phyloP scores from a whole-genome alignment of 2,113 vertebrate genomes.

The Drymodes brunneopygia region DNA sequence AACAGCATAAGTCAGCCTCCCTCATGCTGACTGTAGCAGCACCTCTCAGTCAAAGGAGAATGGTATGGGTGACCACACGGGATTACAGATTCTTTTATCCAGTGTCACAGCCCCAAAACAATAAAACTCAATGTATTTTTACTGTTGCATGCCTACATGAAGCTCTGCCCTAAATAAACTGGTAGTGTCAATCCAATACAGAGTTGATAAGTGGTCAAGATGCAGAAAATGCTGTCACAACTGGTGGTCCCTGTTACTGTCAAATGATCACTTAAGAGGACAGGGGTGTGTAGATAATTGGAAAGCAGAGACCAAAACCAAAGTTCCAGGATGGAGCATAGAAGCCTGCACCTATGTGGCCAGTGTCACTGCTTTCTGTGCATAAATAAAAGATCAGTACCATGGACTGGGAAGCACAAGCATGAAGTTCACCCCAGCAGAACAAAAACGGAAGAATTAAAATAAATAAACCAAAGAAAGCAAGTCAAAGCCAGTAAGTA shows the following conservation, averaged over 20 bases:
- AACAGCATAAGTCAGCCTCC: neutral
- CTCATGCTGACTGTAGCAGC: neutral
- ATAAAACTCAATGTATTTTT: neutral
- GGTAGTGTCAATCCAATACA: neutral
- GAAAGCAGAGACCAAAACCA: neutral
- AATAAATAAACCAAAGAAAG: neutral
- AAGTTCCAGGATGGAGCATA: rapidly evolving
- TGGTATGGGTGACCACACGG: rapidly evolving
- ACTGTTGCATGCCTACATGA: neutral
- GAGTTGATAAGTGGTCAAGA: neutral
- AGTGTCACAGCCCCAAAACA: neutral
- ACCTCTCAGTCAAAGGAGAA: neutral
- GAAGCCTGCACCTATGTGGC: neutral
- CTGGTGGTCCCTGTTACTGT: neutral
- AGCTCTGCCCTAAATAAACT: neutral
- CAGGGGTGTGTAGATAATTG: neutral
- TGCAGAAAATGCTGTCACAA: neutral
- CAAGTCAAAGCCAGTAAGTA: neutral
- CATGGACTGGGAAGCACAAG: neutral
- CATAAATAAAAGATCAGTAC: neutral
- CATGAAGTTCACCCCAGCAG: neutral
- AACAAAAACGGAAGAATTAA: neutral
- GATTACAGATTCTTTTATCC: neutral
- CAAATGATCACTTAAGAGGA: neutral
- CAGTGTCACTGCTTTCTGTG: neutral